Base-by-base conservation (phyloP, 2,888 invertebrate species). In the Hartigia nigra region DNA sequence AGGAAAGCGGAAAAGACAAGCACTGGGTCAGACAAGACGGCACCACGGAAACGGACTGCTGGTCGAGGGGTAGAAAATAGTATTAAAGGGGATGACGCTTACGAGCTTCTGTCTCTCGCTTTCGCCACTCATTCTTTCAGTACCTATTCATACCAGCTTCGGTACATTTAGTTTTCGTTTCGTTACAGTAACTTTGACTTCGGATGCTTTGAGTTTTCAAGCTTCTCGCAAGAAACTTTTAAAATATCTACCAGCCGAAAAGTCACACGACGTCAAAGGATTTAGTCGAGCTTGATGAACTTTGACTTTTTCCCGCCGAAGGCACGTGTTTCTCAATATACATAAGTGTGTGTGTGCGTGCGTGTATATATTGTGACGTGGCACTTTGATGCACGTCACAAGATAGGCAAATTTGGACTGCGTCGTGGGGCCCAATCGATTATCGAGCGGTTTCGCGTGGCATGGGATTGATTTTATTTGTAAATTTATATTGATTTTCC, bases 21-120 rank as follows among this genome's bases (percentile, higher is more conserved):
- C 79, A 81, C 80, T 81, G 82, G 84, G 84, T 82, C 83, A 83
- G 83, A 83, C 82, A 82, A 81, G 83, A 77, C 80, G 78, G 82
- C 82, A 78, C 78, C 78, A 55, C 0, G 31, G 75, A 78, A 80
- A 72, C 79, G 55, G 55, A 55, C 55, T 23, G 55, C 2, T 9
- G 23, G 23, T 23, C 23, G 23, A 78, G 78, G 79, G 78, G 78
- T 80, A 81, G 81, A 77, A 82, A 82, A 85, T 83, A 55, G 23
- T 55, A 83, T 84, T 84, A 84, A 85, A 84, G 83, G 80, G 81
- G 84, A 84, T 82, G 81, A 77, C 32, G 55, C 35, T 76, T 55
- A 55, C 55, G 55, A 55, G 55, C 9, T 55, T 55, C 55, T 23
- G 55, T 55, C 5, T 55, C 55, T 55, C 55, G 55, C 55, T 55